Evolutionary conservation across 2,113 vertebrate species (phyloP).

Genomic region (Cyprinodon variegatus): DNA sequence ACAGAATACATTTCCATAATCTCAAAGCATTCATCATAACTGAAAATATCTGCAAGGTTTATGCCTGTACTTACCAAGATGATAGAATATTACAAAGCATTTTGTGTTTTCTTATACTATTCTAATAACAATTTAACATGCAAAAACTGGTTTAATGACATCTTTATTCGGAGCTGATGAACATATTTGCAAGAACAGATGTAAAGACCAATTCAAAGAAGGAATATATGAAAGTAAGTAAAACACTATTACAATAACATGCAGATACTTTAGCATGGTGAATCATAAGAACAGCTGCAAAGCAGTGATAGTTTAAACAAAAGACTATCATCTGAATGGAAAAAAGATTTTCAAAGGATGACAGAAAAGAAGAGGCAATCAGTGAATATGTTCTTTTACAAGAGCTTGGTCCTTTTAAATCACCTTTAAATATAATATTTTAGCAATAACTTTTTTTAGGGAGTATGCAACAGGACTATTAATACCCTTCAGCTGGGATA

Average conservation of each 20-base stretch:
- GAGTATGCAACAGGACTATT: conserved; percentile 56
- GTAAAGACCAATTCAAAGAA: background rate
- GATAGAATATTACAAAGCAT: background rate
- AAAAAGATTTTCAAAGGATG: background rate
- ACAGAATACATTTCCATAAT: background rate
- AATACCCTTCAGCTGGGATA: conserved; percentile 65
- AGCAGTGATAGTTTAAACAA: background rate
- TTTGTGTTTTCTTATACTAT: background rate
- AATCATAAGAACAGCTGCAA: background rate
- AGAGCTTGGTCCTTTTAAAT: background rate
- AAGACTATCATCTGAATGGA: background rate
- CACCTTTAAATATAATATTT: background rate
- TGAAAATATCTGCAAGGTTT: conserved; percentile 4
- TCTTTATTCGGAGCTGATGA: background rate
- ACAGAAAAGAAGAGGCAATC: background rate
- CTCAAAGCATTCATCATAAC: background rate
- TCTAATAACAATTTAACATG: background rate
- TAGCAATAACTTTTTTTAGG: conserved; percentile 23
- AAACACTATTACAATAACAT: background rate
- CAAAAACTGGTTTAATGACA: background rate
- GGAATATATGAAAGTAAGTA: background rate
- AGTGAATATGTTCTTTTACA: background rate
- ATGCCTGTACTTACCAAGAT: background rate
- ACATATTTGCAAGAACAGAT: background rate
- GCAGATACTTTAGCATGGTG: background rate